These are phyloP conservation scores for Euproctis similis DNA, from an alignment of 2,888 invertebrate species.

Conservation along the genomic window DNA sequence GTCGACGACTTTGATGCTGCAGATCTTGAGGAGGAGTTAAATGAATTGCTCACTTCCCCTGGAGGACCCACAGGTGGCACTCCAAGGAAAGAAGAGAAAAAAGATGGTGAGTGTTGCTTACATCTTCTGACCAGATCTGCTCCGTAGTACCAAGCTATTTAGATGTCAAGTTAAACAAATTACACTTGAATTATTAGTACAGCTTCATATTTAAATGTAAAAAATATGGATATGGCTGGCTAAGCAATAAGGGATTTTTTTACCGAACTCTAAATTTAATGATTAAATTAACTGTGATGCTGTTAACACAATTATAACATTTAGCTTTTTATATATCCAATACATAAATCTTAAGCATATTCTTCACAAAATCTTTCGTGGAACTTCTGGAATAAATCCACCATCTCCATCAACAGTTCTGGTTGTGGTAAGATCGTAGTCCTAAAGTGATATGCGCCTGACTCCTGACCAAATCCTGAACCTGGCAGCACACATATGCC, in stretches of 20 bases:
- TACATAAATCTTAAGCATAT: background rate
- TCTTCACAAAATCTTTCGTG: conserved; percentile 1
- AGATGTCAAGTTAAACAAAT: too few relatives aligned
- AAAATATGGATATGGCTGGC: too few relatives aligned
- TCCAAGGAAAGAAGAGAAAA: conserved; percentile 28
- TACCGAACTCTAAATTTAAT: too few relatives aligned
- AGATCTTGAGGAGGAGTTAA: conserved; percentile 81
- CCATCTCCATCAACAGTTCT: conserved; percentile 2
- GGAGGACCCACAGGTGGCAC: conserved; percentile 34
- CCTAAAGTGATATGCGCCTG: conserved; percentile 7
- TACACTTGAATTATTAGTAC: too few relatives aligned
- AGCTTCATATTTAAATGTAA: too few relatives aligned
- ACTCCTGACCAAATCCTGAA: conserved; percentile 4
- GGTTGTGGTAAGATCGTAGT: conserved; percentile 5
- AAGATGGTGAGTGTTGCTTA: conserved; percentile 11
- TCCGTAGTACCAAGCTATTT: too few relatives aligned
- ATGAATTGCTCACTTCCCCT: conserved; percentile 68
- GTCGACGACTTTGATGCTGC: conserved; percentile 70
- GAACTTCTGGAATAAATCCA: conserved; percentile 4
- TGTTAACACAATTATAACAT: too few relatives aligned
- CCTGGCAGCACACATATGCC: conserved; percentile 38
- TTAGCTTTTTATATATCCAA: too few relatives aligned
- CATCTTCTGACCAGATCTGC: too few relatives aligned
- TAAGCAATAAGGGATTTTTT: too few relatives aligned
- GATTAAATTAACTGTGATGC: too few relatives aligned